Base-by-base conservation (phyloP, 2,113 vertebrate species). In the Mellivora capensis region DNA sequence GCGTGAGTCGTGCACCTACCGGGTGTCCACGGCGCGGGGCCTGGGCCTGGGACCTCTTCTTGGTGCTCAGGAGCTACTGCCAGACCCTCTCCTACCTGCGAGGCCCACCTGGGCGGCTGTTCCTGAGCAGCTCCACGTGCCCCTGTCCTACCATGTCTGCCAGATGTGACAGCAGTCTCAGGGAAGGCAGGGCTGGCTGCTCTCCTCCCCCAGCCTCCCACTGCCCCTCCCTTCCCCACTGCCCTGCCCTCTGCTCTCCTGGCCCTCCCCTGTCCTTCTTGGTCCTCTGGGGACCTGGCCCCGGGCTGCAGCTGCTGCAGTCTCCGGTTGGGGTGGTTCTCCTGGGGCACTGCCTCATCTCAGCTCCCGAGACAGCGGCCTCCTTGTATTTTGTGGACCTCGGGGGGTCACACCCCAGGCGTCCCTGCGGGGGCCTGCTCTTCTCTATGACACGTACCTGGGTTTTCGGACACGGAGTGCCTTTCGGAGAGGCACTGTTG, bases 1-100 rank as follows among this genome's bases (percentile, higher is more conserved):
- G 99, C 99, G 99, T 99, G 98, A 99, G 99, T 99, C 3, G 2
- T 27, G 27, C 34, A 0, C 71, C 76, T 2, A 99, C 99, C 0
- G 4, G 62, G 47, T 29, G 0, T 47, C 81, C 29, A 1, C 12
- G 0, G 6, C 4, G 2, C 0, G 15, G 64, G 80, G 39, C 69
- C n/a, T 0, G 15, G 34, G 52, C 52, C 0, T 1, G 44, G 64
- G 23, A 15, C 17, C 27, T 42, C 54, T 39, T 59, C n/a, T 25
- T 44, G 76, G 76, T 31, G n/a, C 59, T 61, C 42, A 61, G 94
- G 79, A 49, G n/a, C 57, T 15, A 4, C 29, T 8, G 7, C 57
- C 10, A 4, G 27, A 1, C 12, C 69, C 31, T 18, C 74, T 20
- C 44, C 47, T 1, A 3, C 11, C 4, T 23, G 59, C 42, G 1